Evolutionary conservation across 2,797 vertebrate genomes (phyloP), one percentile per base, ranked within the genome.

Genomic region (Uromys caudimaculatus): DNA sequence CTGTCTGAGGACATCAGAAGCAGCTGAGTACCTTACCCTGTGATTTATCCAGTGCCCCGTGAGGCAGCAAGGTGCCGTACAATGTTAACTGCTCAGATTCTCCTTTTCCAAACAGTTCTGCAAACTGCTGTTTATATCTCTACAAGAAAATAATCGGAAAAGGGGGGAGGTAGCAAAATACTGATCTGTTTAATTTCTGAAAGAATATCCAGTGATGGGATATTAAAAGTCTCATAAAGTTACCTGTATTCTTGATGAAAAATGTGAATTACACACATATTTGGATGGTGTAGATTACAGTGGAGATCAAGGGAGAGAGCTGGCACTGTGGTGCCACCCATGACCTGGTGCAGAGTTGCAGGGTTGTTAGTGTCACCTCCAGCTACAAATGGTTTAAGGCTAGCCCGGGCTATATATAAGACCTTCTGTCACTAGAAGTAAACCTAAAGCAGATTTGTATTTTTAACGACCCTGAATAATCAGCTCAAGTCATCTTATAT

Each of bases 231-330:
- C 9, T 93, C 27, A 7, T 84, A 90, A 79, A 79, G 62, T 93
- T 38, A 56, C 75, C 44, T 77, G 75, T 41, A 11, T 94, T 95
- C 54, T 97, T 44, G 83, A 73, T 95, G 71, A 91, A 97, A 86
- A 76, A 21, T 6, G 41, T 75, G 71, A 44, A 75, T 44, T 32
- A 44, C 16, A 77, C 47, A 9, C 8, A 17, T 35, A 24, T 50
- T 77, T 77, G 29, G 76, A 35, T 77, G 47, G 29, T 50, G 47
- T 50, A 77, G 47, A 14, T 77, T 52, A 77, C 44, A 77, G 47
- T 77, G 76, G 29, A 77, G 27, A 50, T 50, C 7, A 50, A 77
- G 44, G 13, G 27, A 77, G 44, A 77, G 44, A 50, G 44, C 44
- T 32, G 76, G 44, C 76, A 76, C 5, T 41, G 41, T 76, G 41